Base-by-base conservation (phyloP, 2,888 invertebrate genomes). In the Ernsta delagoae region DNA sequence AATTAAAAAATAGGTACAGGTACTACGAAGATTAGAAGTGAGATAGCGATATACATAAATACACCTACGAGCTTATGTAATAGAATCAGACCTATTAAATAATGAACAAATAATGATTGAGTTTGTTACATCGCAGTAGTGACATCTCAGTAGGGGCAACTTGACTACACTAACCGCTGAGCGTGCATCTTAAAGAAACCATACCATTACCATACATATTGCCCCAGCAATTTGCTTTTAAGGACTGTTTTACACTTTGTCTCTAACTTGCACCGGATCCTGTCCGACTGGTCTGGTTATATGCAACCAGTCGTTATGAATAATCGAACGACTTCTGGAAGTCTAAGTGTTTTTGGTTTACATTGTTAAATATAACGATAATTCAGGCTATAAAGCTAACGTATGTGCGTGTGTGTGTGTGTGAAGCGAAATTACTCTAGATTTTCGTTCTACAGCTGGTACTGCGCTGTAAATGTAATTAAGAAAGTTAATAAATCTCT, bases 271-370 rank as follows among this genome's bases (percentile, higher is more conserved):
- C 73, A 77, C 79, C 74, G 77, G 79, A 77, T 75, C 78, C 76
- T 72, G 73, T 56, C 41, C 71, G 75, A 81, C 82, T 71, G 76
- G 81, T 80, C 78, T 69, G 56, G 43, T 70, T 75, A 79, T 81
- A 79, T 79, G 80, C 78, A 79, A 79, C 77, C 75, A 75, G 77
- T 78, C 75, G 74, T 67, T 67, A 63, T 67, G 60, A 61, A 67
- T 67, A 67, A 67, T 56, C 39, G 41, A 11, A 12, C 11, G 43
- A 67, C 39, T 39, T 48, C 56, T 61, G 45, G 31, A 66, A 54
- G 41, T 56, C 57, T 53, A 11, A 56, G 56, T 64, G 48, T 61
- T 61, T 45, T 39, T 59, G 59, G 12, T n/a, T 31, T 62, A 59
- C 39, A 39, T 59, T 59, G 56, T 59, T 59, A 39, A 5, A 7